phyloP scores from a whole-genome alignment of 2,888 invertebrate species.

The Chymomyza fuscimana region DNA sequence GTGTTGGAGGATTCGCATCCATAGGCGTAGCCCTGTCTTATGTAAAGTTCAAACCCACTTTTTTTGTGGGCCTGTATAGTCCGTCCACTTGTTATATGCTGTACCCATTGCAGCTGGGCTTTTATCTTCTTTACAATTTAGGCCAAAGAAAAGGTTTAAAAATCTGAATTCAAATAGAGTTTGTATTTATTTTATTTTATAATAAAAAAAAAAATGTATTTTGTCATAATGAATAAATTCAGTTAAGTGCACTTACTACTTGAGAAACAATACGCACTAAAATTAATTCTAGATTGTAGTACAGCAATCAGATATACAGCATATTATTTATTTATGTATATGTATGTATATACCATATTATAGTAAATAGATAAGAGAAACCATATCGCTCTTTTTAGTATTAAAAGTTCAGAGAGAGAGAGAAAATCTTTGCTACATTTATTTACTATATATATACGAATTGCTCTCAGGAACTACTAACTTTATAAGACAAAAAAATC shows the following conservation, averaged over 20 bases:
- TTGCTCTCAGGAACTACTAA: background rate
- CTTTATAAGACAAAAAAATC: constrained; percentile 22
- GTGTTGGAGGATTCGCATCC: too few species aligned
- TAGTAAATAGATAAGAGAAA: constrained; percentile 5
- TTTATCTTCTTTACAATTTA: too few species aligned
- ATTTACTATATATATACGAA: constrained; percentile 14
- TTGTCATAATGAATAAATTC: background rate
- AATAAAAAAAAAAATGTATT: background rate
- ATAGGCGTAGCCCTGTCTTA: too few species aligned
- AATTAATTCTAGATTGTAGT: constrained; percentile 7
- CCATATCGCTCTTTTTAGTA: background rate
- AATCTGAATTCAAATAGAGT: background rate
- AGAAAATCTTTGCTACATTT: constrained; percentile 2
- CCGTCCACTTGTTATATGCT: too few species aligned
- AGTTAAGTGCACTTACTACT: constrained; percentile 10
- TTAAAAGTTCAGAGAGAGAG: background rate
- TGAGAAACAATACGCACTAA: background rate
- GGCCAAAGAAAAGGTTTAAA: too few species aligned
- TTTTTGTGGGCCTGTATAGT: too few species aligned
- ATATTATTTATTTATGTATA: constrained; percentile 3
- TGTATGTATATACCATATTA: background rate
- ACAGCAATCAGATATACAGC: background rate
- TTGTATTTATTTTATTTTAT: background rate
- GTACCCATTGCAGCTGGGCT: too few species aligned
- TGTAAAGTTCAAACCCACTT: too few species aligned